These are phyloP conservation scores for Sylvietta virens DNA, from an alignment of 2,113 vertebrate genomes.

Conservation along the genomic window DNA sequence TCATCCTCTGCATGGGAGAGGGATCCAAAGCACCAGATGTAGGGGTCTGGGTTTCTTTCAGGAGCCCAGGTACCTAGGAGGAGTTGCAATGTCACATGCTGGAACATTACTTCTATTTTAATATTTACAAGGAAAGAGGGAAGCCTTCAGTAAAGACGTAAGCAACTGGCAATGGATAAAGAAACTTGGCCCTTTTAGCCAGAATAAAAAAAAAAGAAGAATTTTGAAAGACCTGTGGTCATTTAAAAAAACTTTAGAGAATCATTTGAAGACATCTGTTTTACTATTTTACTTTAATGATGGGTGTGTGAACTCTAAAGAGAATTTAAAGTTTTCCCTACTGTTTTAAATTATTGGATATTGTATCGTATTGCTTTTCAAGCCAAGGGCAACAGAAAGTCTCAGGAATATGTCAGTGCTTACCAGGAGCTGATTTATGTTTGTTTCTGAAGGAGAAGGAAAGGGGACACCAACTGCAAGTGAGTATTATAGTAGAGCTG, in stretches of 20 bases:
- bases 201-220: not conserved
- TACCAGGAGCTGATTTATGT: not conserved
- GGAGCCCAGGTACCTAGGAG: not conserved
- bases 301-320: not conserved
- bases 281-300: slow-evolving; percentile 3
- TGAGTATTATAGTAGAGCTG: not conserved
- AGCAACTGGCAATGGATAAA: not conserved
- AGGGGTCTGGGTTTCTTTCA: not conserved
- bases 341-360: not conserved
- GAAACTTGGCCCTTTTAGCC: not conserved
- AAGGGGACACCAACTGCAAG: not conserved
- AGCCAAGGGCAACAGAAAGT: not conserved
- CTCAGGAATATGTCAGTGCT: not conserved
- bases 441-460: not conserved
- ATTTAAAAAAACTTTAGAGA: not conserved
- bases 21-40: not conserved
- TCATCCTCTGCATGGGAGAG: not conserved
- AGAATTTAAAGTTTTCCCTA: not conserved
- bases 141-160: not conserved
- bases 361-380: not conserved
- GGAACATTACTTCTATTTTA: not conserved
- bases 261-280: slow-evolving; percentile 1
- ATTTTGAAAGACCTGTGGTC: not conserved
- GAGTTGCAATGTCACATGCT: not conserved
- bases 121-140: not conserved